Percentiles rank a stretch among this genome's conserved stretches.
These are phyloP conservation scores for Oedothorax gibbosus DNA, from an alignment of 1,140 invertebrate species.

Conservation along the genomic window DNA sequence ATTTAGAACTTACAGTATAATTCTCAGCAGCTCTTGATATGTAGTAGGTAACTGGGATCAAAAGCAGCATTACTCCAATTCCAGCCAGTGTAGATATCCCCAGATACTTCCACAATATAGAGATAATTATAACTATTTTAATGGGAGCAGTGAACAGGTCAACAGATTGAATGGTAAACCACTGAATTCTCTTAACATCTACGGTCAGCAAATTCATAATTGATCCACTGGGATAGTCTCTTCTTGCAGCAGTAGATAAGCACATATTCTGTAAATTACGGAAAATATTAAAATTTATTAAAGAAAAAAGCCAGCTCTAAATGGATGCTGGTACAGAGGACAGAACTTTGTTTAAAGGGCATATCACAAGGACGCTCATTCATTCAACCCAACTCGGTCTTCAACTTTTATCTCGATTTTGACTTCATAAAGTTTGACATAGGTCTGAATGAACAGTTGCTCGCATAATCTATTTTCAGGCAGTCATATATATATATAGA, in stretches of 20 bases:
- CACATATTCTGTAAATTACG: slow-evolving; percentile 64
- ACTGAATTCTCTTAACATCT: slow-evolving; percentile 85
- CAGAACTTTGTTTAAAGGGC: too few species aligned
- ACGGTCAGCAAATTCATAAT: slow-evolving; percentile 94
- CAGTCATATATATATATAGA: too few species aligned
- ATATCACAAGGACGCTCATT: too few species aligned
- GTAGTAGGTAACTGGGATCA: slow-evolving; percentile 70
- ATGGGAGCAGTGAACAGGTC: slow-evolving; percentile 96
- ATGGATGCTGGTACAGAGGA: too few species aligned
- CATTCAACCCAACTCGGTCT: too few species aligned
- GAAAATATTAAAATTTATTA: background rate
- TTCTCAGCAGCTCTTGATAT: slow-evolving; percentile 69
- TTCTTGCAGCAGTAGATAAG: slow-evolving; percentile 66
- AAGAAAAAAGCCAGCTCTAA: too few species aligned
- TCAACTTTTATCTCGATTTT: too few species aligned
- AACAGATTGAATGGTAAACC: slow-evolving; percentile 88
- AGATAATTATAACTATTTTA: slow-evolving; percentile 87
- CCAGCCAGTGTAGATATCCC: slow-evolving; percentile 69
- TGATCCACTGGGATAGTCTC: slow-evolving; percentile 84
- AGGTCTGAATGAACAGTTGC: too few species aligned
- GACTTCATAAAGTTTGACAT: too few species aligned
- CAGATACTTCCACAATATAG: slow-evolving; percentile 87
- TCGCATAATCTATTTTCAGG: too few species aligned
- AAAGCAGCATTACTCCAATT: slow-evolving; percentile 68
- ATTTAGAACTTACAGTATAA: background rate